These are phyloP conservation scores for Caranx ignobilis DNA, from an alignment of 2,113 vertebrate species.

Conservation along the genomic window DNA sequence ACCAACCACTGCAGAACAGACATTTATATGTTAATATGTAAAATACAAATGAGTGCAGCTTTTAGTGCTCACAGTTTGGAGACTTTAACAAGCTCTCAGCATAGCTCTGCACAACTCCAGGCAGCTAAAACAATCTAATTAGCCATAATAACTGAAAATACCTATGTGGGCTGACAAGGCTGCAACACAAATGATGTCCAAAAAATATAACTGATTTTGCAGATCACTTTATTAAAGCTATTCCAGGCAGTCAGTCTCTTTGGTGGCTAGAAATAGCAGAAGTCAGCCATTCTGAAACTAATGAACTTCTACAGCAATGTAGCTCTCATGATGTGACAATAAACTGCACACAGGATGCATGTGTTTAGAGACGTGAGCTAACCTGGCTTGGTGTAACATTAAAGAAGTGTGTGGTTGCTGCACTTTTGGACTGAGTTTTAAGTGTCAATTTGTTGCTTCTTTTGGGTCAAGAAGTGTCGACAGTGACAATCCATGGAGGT, in stretches of 20 bases:
- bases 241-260: conserved; percentile 13
- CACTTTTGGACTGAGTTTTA: conserved; percentile 2
- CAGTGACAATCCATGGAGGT: conserved; percentile 31
- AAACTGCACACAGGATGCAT: background rate
- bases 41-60: background rate
- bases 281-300: conserved; percentile 41
- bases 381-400: conserved; percentile 1
- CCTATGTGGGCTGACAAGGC: conserved; percentile 26
- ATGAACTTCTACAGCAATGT: conserved; percentile 15
- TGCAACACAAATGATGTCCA: conserved; percentile 17
- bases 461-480: conserved; percentile 40
- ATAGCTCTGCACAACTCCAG: background rate
- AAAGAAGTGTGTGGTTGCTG: background rate
- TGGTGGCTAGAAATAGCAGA: conserved; percentile 21
- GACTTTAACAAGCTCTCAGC: conserved; percentile 9
- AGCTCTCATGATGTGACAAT: background rate
- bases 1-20: background rate
- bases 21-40: background rate
- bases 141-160: conserved; percentile 31
- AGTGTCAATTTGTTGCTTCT: conserved; percentile 31
- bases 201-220: conserved; percentile 26
- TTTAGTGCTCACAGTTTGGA: background rate
- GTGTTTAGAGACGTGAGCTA: background rate
- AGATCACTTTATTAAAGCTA: conserved; percentile 31
- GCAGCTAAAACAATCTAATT: conserved; percentile 21